Base-by-base conservation (phyloP, 1,140 invertebrate genomes). In the Hyles vespertilio region DNA sequence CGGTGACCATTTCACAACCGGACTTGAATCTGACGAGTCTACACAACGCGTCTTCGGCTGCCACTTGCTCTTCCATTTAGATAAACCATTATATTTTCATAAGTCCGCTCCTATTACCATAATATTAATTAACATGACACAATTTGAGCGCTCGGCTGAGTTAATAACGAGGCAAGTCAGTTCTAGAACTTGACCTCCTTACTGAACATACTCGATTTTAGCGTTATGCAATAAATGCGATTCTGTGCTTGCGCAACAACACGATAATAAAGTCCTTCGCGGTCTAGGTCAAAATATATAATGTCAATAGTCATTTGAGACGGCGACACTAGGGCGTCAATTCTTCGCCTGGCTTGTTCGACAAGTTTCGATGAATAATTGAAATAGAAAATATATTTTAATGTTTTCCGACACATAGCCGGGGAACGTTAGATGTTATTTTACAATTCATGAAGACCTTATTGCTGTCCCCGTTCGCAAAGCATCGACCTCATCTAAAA, bases 151-250 rank as follows among this genome's bases (percentile, higher is more conserved):
- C 47, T 56, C 56, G 43, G 22, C 33, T 32, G 48, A 54, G 12
- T 63, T 67, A 66, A 59, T 63, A 59, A 58, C 61, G 51, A 61
- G 57, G 57, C 52, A 65, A 57, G 51, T 49, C 51, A 57, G 58
- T 54, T 70, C 59, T 62, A 74, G 78, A 81, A 84, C 81, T 84
- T 84, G 81, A 81, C 81, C 81, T 69, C 74, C 67, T 82, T 82
- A 70, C 65, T 48, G 63, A 72, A 77, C 54, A 77, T 66, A 75
- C 72, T 69, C 62, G 63, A 71, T 71, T 74, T 72, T 67, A 67
- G 65, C 72, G 58, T 81, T 69, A 75, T 70, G 70, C 70, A 77
- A 80, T 76, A 69, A 67, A 58, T 65, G 62, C 43, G 49, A 40
- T 40, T 68, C 58, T 59, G 59, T 70, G 74, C 75, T 76, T 72